These are phyloP conservation scores for Ephestia elutella DNA, from an alignment of 1,140 invertebrate species.

Conservation along the genomic window DNA sequence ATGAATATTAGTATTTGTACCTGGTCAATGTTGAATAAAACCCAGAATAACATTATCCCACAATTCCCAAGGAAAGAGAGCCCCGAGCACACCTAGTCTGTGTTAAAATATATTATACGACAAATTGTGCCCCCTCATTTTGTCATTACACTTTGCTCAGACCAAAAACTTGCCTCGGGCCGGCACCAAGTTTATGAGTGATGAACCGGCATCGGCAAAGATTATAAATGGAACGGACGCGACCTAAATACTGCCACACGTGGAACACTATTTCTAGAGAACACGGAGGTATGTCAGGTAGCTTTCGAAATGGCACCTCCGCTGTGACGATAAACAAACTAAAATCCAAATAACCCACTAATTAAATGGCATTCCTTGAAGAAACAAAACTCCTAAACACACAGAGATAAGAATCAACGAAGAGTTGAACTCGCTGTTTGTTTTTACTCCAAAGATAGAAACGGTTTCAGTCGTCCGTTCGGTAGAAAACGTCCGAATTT, in stretches of 20 bases:
- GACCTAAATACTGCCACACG: conserved; percentile 59
- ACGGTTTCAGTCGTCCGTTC: conserved; percentile 3
- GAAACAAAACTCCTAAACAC: conserved; percentile 8
- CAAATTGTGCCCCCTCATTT: too few relatives aligned
- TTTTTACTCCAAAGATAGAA: conserved; percentile 8
- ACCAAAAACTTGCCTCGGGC: not conserved
- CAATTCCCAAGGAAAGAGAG: too few relatives aligned
- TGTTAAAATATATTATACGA: too few relatives aligned
- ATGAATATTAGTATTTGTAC: too few relatives aligned
- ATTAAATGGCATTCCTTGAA: conserved; percentile 7
- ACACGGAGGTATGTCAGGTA: conserved; percentile 53
- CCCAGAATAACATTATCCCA: too few relatives aligned
- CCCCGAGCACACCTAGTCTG: too few relatives aligned
- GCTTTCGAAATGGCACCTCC: conserved; percentile 49
- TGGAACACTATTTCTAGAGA: conserved; percentile 61
- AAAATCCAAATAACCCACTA: not conserved
- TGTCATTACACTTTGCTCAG: too few relatives aligned
- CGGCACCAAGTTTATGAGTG: conserved; percentile 32
- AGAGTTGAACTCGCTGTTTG: conserved; percentile 2
- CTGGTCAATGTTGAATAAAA: too few relatives aligned
- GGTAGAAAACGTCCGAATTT: conserved; percentile 21
- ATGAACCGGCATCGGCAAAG: conserved; percentile 50
- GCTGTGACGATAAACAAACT: conserved; percentile 4
- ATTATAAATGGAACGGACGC: conserved; percentile 58
- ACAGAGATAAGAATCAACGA: conserved; percentile 9